A percentile compares a stretch with the other conserved stretches of the same genome.
phyloP scores from a whole-genome alignment of 2,113 vertebrate genomes.

The Diadophis punctatus region DNA sequence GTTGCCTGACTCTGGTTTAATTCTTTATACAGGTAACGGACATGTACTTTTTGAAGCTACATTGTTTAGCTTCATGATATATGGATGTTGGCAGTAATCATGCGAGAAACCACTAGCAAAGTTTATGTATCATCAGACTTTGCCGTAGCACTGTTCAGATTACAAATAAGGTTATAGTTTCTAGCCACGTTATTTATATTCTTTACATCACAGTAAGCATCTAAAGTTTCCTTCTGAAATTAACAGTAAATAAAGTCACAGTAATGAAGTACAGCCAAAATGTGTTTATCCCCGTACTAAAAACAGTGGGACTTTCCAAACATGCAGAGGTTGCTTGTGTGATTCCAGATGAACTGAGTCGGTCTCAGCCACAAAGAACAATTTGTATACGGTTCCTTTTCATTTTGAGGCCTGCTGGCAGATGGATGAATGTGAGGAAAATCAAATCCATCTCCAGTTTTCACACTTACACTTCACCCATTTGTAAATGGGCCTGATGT shows the following conservation, averaged over 20 bases:
- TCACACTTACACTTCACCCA: not conserved
- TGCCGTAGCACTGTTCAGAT: conserved; percentile 1
- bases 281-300: not conserved
- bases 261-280: not conserved
- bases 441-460: not conserved
- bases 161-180: not conserved
- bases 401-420: not conserved
- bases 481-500: not conserved
- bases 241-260: not conserved
- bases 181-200: not conserved
- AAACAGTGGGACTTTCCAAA: not conserved
- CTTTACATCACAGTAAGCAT: not conserved
- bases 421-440: not conserved
- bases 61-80: not conserved
- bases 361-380: not conserved
- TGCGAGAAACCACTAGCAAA: not conserved
- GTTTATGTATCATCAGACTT: not conserved
- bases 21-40: not conserved
- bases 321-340: not conserved
- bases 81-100: not conserved
- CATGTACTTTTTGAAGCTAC: not conserved
- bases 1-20: not conserved
- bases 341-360: not conserved
- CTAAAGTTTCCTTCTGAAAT: not conserved
- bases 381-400: not conserved